Evolutionary conservation across 37 sponge, comb jelly and placozoan species (phyloP).

Genomic region (Halisarca cf. caerulea): DNA sequence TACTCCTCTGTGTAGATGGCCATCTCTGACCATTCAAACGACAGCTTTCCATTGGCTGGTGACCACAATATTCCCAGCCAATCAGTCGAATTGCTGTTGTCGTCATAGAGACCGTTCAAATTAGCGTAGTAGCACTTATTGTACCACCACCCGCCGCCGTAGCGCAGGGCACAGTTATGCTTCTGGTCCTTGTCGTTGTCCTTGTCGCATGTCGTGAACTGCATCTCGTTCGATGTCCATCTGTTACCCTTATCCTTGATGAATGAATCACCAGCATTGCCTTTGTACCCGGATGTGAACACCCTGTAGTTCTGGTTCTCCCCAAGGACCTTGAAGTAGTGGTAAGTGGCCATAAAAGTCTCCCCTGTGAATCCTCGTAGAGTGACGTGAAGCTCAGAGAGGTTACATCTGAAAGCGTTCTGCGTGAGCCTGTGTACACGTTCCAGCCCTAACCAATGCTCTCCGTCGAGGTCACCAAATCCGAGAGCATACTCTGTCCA

Average conservation of each 20-base stretch:
- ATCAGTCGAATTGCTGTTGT: neutral
- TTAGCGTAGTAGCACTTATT: slow-evolving; percentile 18
- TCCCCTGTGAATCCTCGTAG: neutral
- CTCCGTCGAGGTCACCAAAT: slow-evolving; percentile 24
- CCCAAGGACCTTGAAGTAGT: slow-evolving; percentile 18
- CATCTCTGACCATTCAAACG: slow-evolving; percentile 31
- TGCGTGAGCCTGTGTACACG: slow-evolving; percentile 10
- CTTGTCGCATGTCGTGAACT: slow-evolving; percentile 16
- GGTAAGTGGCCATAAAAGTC: neutral
- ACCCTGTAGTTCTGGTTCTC: slow-evolving; percentile 16
- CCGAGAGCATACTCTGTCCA: slow-evolving; percentile 20
- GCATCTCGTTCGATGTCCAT: slow-evolving; percentile 1
- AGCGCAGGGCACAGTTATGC: neutral
- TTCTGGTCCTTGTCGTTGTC: slow-evolving; percentile 17
- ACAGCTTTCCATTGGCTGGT: neutral
- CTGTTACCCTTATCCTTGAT: neutral
- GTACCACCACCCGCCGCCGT: slow-evolving; percentile 26
- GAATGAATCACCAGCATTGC: slow-evolving; percentile 27
- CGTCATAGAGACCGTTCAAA: slow-evolving; percentile 31
- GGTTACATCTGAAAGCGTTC: slow-evolving; percentile 4
- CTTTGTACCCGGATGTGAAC: neutral
- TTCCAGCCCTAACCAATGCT: slow-evolving; percentile 23
- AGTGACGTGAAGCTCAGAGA: neutral
- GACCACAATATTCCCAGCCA: slow-evolving; percentile 13
- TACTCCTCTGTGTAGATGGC: neutral